Evolutionary conservation across 2,888 invertebrate genomes (phyloP).

Genomic region (Pinctada fucata): DNA sequence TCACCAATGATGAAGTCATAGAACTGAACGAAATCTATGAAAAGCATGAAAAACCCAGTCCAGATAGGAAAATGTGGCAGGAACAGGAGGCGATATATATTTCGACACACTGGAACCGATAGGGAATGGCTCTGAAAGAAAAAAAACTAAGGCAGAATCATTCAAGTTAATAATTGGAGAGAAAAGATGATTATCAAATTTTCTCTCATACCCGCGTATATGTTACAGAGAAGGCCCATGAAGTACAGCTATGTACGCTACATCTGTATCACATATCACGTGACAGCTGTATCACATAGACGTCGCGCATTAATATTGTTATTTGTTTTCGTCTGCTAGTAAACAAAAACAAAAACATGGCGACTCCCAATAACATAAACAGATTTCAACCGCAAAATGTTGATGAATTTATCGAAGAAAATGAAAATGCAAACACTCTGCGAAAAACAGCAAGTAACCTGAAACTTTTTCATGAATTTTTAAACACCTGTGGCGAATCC

Average conservation of each 20-base stretch:
- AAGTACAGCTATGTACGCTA: background rate
- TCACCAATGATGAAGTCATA: too few species aligned
- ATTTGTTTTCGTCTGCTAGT: background rate
- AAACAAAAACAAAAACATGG: background rate
- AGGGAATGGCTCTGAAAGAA: too few species aligned
- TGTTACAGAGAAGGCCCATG: background rate
- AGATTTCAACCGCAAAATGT: background rate
- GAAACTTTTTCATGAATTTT: conserved; percentile 5
- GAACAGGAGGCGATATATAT: too few species aligned
- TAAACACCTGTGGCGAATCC: background rate
- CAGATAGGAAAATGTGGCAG: too few species aligned
- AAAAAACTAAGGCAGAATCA: too few species aligned
- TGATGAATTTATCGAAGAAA: background rate
- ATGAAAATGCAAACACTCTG: conserved; percentile 1
- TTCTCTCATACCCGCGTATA: background rate
- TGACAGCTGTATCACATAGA: background rate
- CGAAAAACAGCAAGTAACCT: background rate
- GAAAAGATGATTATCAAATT: too few species aligned
- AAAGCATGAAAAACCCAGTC: too few species aligned
- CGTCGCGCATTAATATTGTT: background rate
- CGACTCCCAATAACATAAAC: background rate
- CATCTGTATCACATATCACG: background rate
- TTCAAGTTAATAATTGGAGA: too few species aligned
- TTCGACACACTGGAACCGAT: too few species aligned
- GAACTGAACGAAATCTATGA: too few species aligned